These are phyloP conservation scores for Apocrypta bakeri DNA, from an alignment of 1,140 invertebrate species.

Conservation along the genomic window DNA sequence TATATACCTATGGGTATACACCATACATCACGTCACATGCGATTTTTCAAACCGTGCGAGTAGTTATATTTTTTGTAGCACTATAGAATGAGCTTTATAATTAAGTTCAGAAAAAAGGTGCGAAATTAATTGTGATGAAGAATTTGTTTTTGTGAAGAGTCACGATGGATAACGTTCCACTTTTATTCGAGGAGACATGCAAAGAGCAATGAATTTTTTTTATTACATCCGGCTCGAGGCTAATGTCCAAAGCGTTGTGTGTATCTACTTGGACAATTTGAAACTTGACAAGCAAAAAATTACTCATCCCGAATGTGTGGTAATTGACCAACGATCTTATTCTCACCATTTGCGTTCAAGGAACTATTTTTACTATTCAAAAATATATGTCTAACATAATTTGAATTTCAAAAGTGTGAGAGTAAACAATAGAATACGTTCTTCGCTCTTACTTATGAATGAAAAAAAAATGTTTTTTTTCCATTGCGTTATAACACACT, in stretches of 20 bases:
- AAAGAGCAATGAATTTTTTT: not conserved
- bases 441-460: no score
- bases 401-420: no score
- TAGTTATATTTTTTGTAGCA: not conserved
- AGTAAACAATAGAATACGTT: no score
- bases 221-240: not conserved
- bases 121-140: conserved; percentile 30
- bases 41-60: not conserved
- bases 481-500: conserved; percentile 3
- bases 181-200: not conserved
- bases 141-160: not conserved
- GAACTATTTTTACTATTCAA: no score
- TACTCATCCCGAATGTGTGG: not conserved
- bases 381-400: no score
- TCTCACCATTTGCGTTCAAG: not conserved
- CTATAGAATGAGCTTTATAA: not conserved
- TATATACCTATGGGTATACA: not conserved
- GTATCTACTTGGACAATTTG: not conserved
- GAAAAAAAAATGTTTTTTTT: conserved; percentile 4
- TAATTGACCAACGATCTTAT: not conserved
- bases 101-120: conserved; percentile 14
- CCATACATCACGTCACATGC: not conserved
- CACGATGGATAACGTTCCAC: not conserved
- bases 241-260: not conserved
- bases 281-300: not conserved